Evolutionary conservation across 2,888 invertebrate species (phyloP), one percentile per base, ranked within the genome.

Genomic region (Trisateles emortualis): DNA sequence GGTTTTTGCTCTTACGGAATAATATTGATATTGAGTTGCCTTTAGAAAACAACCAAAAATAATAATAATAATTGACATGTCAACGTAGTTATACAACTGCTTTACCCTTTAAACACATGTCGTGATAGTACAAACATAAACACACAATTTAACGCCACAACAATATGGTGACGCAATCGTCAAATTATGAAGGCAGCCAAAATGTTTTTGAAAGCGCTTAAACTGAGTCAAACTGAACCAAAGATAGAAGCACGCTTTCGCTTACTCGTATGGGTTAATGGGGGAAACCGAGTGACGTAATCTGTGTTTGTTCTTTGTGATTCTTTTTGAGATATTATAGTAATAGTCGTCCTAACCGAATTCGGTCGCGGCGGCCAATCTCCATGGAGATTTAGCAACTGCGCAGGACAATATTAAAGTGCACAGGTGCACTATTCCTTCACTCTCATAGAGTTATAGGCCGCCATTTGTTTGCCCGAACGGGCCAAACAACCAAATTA

Each of bases 131-230:
- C 9, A 48, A 32, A 35, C 30, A 11, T 47, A 33, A 48, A 46
- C 29, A 38, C 4, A 17, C 38, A 29, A 38, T 38, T 29, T 29
- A 19, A 29, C 46, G 38, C 16, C 29, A 38, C 17, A 35, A 41
- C 17, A n/a, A n/a, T n/a, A 35, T 3, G 42, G 49, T 67, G 68
- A 57, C 55, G 71, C 52, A 70, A 69, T 35, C 46, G 40, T 45
- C 56, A 45, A 57, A 67, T 59, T 55, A 64, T 52, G 59, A 67
- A 48, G 14, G 55, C 52, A 64, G 66, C 66, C n/a, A n/a, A 68
- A 58, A 49, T 17, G 39, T 43, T 64, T n/a, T 49, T 51, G 71
- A 65, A 70, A 70, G 68, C 54, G 52, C 38, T 24, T 55, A 52
- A 54, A 63, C 3, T 38, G 50, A 9, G 42, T 14, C 42, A 14